These are phyloP conservation scores for Formica exsecta DNA, from an alignment of 1,140 invertebrate genomes.

Conservation along the genomic window DNA sequence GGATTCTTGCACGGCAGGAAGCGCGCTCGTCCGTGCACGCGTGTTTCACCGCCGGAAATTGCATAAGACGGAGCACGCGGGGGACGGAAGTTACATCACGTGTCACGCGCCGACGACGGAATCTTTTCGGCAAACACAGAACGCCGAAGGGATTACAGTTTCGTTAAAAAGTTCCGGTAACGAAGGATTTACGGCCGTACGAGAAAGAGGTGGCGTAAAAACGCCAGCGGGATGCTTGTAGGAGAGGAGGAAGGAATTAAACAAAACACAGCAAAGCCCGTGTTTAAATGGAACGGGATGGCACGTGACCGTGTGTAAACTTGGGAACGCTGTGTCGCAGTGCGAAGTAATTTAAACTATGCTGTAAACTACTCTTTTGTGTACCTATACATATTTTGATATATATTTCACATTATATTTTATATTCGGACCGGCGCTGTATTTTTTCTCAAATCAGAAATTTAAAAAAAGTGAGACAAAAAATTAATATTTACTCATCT, in stretches of 20 bases:
- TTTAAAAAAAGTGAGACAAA: too few species aligned
- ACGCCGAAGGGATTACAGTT: constrained; percentile 62
- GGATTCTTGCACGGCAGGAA: constrained; percentile 81
- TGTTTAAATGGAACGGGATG: constrained; percentile 43
- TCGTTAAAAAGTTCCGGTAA: constrained; percentile 63
- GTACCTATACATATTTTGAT: background rate
- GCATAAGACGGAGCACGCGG: constrained; percentile 32
- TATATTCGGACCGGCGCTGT: background rate
- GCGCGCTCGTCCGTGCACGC: constrained; percentile 67
- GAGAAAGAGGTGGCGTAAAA: constrained; percentile 36
- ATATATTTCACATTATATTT: background rate
- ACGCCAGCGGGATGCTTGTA: background rate
- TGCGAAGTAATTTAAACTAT: constrained; percentile 49
- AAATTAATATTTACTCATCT: background rate
- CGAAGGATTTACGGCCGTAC: constrained; percentile 55
- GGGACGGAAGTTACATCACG: constrained; percentile 73
- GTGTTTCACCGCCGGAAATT: background rate
- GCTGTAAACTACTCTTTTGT: constrained; percentile 9
- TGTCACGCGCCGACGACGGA: constrained; percentile 74
- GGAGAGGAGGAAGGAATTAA: background rate
- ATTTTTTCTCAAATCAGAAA: background rate
- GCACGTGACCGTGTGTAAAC: constrained; percentile 57
- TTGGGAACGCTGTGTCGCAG: background rate
- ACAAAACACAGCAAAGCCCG: constrained; percentile 18
- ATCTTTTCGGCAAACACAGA: constrained; percentile 74